Conservation (phyloP, 2,797 vertebrate genomes). For the Moxostoma hubbsi region DNA sequence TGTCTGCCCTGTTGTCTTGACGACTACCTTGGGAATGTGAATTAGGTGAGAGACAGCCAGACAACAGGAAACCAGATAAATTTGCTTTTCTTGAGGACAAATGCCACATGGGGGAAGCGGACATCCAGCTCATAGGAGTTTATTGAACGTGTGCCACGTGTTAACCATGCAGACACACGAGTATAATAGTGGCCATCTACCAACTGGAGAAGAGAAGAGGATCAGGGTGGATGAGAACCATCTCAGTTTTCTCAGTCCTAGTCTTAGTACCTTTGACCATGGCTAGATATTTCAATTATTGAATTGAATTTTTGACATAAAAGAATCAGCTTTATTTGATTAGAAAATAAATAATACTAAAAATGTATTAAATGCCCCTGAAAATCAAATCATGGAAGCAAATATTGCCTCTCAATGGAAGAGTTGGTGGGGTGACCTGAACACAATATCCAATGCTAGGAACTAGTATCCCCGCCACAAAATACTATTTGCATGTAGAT, state of each 20-base stretch:
- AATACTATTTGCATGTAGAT: too few relatives aligned
- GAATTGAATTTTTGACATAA: too few relatives aligned
- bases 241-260: slow-evolving; percentile 24
- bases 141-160: slow-evolving; percentile 70
- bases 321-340: too few relatives aligned
- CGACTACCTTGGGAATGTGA: slow-evolving; percentile 45
- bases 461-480: too few relatives aligned
- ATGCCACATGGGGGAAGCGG: slow-evolving; percentile 62
- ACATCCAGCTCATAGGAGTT: slow-evolving; percentile 66
- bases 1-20: slow-evolving; percentile 53
- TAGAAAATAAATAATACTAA: too few relatives aligned
- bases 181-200: slow-evolving; percentile 60
- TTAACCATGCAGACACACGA: slow-evolving; percentile 61
- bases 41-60: slow-evolving; percentile 25
- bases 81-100: slow-evolving; percentile 72
- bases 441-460: too few relatives aligned
- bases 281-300: too few relatives aligned
- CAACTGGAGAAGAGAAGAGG: slow-evolving; percentile 69
- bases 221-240: slow-evolving; percentile 50
- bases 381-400: too few relatives aligned
- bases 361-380: too few relatives aligned
- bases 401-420: too few relatives aligned
- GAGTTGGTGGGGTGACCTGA: too few relatives aligned
- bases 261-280: background rate
- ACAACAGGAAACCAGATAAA: slow-evolving; percentile 53